Base-by-base conservation (phyloP, 2,113 vertebrate species). In the Vireo altiloquus region DNA sequence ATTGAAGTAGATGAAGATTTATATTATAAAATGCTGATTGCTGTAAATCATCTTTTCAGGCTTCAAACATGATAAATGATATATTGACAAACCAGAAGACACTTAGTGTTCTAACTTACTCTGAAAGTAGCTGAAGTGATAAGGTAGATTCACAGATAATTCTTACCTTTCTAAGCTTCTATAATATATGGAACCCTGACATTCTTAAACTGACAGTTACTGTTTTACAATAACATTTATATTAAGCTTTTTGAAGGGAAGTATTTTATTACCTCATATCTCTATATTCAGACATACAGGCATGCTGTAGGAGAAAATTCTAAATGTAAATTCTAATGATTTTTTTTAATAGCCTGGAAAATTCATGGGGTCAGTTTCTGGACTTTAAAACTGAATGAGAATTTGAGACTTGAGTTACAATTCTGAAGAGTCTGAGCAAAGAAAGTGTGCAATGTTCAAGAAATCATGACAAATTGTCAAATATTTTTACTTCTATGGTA, bases 81-180 rank as follows among this genome's bases (percentile, higher is more conserved):
- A 57, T n/a, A 53, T 13, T 82, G 90, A 92, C 30, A 93, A 94
- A 92, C 28, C 65, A 85, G 90, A 83, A 87, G 89, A 89, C 47
- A 72, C 25, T 28, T 88, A 90, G 61, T 94, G 87, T 81, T 90
- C 66, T 94, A 83, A 94, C 60, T 96, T 95, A 79, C 31, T 20
- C 15, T 94, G 63, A 81, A 91, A 96, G 93, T 90, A 96, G 92
- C 89, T 97, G 76, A 97, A 95, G 81, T 91, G 96, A 96, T 95
- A 95, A 95, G 89, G 86, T 82, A 94, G 96, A 92, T 96, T 89
- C 77, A 92, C 70, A 83, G 94, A 91, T 96, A 82, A 60, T 59
- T 95, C 37, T 95, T 93, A 72, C 52, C 85, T 95, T 96, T 89
- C 84, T 87, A 91, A 97, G 89, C 70, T 95, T 53, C 86, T 91